Conservation (phyloP, 2,797 vertebrate species). For the Pitangus sulphuratus region DNA sequence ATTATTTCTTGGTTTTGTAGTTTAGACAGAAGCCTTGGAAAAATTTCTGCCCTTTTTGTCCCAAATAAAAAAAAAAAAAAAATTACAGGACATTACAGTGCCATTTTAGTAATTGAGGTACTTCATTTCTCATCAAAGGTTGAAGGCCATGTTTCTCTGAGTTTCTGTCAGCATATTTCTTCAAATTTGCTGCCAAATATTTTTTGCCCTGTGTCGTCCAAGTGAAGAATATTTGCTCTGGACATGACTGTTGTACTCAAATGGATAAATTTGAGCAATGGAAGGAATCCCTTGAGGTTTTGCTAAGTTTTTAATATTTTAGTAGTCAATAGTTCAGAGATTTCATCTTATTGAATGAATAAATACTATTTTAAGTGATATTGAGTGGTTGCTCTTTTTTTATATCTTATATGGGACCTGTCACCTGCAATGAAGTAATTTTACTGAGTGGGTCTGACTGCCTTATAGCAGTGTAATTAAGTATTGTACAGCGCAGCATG, state of each 20-base stretch:
- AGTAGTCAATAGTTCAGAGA: neutral
- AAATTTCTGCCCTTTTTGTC: neutral
- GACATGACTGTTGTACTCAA: neutral
- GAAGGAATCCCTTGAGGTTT: neutral
- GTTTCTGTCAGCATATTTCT: neutral
- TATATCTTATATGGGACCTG: neutral
- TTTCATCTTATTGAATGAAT: neutral
- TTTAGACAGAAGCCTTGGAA: neutral
- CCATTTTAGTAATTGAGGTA: neutral
- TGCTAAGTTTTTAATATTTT: neutral
- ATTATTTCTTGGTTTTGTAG: neutral
- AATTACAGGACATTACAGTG: neutral
- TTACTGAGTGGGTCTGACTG: neutral
- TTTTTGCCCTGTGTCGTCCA: neutral
- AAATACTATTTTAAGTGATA: neutral
- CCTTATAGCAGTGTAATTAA: neutral
- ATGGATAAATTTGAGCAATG: neutral
- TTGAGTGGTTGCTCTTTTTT: neutral
- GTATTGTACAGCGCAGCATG: neutral
- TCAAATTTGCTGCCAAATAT: fast-evolving
- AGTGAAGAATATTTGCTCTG: neutral
- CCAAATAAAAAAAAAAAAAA: neutral
- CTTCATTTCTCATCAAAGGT: neutral
- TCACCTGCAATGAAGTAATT: neutral
- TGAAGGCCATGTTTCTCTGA: neutral